These are phyloP conservation scores for Rhea americana DNA, from an alignment of 2,113 vertebrate species.

Conservation along the genomic window DNA sequence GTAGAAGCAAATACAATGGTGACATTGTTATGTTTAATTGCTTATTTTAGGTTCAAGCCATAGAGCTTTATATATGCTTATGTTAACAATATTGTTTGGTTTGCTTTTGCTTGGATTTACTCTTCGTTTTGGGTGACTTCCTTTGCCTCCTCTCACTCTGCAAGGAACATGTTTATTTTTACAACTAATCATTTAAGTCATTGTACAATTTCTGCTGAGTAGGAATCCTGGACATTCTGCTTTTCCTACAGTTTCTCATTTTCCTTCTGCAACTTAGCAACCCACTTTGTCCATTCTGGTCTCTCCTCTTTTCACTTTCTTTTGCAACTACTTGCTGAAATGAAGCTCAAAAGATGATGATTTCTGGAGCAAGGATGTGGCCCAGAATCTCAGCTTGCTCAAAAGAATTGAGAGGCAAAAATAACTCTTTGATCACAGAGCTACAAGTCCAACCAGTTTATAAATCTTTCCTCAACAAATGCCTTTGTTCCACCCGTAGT, in stretches of 20 bases:
- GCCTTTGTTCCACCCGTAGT: background rate
- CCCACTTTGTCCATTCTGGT: background rate
- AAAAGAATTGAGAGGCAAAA: background rate
- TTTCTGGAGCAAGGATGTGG: background rate
- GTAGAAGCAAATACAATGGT: constrained; percentile 1
- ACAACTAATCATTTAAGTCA: background rate
- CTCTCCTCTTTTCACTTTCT: background rate
- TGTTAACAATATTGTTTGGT: background rate
- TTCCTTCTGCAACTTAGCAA: background rate
- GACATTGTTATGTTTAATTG: constrained; percentile 2
- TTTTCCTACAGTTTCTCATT: background rate
- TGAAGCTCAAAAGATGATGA: background rate
- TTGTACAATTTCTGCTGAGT: background rate
- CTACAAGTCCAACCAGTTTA: background rate
- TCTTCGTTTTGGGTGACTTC: background rate
- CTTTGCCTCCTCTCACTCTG: background rate
- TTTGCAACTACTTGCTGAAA: background rate
- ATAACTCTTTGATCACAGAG: background rate
- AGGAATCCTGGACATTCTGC: background rate
- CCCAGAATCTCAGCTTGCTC: background rate
- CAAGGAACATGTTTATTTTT: background rate
- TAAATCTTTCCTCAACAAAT: background rate
- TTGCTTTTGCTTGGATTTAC: background rate
- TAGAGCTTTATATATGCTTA: background rate
- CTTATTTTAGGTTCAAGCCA: background rate